Conservation (phyloP, 2,888 invertebrate genomes). For the Callimorpha dominula region DNA sequence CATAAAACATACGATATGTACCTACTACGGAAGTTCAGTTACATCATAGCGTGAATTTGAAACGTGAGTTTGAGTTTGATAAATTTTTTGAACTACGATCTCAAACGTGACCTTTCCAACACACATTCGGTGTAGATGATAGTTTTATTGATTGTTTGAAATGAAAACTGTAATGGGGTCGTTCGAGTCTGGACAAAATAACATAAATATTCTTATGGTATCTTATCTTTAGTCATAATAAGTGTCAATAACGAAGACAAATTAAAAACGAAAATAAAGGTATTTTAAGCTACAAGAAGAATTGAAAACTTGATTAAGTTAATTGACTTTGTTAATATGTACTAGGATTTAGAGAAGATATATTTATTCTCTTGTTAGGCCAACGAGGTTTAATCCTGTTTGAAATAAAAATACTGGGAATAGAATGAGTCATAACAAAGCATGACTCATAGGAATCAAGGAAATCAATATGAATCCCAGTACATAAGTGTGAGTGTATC, state of each 20-base stretch:
- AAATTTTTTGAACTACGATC: conserved; percentile 60
- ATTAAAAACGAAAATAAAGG: background rate
- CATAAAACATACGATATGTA: conserved; percentile 38
- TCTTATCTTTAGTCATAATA: background rate
- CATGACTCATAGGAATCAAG: conserved; percentile 19
- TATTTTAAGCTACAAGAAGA: background rate
- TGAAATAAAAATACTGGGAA: conserved; percentile 7
- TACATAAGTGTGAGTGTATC: conserved; percentile 7
- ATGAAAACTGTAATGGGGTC: background rate
- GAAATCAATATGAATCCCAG: conserved; percentile 11
- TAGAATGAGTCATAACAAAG: conserved; percentile 4
- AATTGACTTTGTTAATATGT: background rate
- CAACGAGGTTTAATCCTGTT: background rate
- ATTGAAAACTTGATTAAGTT: background rate
- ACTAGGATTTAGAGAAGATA: background rate
- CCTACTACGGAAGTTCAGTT: conserved; percentile 53
- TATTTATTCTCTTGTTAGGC: background rate
- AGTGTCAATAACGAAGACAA: background rate
- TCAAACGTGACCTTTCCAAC: conserved; percentile 39
- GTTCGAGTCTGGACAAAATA: background rate
- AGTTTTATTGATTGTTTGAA: background rate
- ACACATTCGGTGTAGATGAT: background rate
- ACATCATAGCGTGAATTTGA: conserved; percentile 39
- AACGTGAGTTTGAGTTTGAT: conserved; percentile 19
- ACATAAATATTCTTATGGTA: background rate